Evolutionary conservation across 2,113 vertebrate species (phyloP).

Genomic region (Clarias magur): DNA sequence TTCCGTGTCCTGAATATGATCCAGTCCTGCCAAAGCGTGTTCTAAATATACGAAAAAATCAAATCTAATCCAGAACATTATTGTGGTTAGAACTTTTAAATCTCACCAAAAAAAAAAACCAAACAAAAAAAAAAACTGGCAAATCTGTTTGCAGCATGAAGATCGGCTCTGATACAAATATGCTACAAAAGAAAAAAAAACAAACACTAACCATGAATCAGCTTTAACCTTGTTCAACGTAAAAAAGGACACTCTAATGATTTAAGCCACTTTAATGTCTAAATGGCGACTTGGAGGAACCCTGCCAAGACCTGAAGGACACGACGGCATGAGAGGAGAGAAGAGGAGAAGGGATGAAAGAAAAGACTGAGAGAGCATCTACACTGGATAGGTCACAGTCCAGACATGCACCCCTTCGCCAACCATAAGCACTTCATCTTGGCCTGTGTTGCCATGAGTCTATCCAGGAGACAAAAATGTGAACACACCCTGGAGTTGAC

Average conservation of each 20-base stretch:
- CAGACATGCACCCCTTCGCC: not conserved
- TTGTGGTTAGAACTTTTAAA: not conserved
- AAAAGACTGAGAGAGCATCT: not conserved
- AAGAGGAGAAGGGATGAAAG: not conserved
- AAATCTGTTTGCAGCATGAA: not conserved
- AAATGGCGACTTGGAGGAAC: not conserved
- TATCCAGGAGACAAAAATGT: not conserved
- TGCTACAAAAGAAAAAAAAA: not conserved
- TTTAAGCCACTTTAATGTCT: conserved; percentile 26
- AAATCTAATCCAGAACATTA: not conserved
- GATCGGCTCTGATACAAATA: not conserved
- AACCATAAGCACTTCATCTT: too few species aligned
- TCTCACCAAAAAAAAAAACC: not conserved
- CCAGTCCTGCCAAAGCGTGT: not conserved
- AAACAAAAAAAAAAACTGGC: too few species aligned
- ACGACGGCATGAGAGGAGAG: not conserved
- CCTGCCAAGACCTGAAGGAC: conserved; percentile 30
- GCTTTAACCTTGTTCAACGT: not conserved
- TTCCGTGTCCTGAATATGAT: not conserved
- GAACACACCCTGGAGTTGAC: not conserved
- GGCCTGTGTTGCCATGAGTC: too few species aligned
- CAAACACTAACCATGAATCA: not conserved
- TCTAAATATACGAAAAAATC: not conserved
- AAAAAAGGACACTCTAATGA: conserved; percentile 6
- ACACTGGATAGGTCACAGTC: not conserved